phyloP scores from a whole-genome alignment of 2,888 invertebrate species.

The Xanthia togata region DNA sequence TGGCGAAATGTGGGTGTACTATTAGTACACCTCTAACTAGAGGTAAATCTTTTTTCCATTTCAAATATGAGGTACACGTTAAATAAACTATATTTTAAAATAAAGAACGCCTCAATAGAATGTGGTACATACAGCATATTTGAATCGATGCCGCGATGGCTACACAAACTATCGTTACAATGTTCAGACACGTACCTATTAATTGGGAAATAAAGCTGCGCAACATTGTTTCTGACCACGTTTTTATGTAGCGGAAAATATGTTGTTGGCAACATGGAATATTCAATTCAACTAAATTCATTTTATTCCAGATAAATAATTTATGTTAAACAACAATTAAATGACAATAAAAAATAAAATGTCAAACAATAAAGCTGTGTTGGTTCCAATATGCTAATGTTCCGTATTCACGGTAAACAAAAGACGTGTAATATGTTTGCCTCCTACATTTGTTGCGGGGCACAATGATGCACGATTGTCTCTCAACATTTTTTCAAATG shows the following conservation, averaged over 20 bases:
- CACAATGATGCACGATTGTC: background rate
- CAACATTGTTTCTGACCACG: conserved; percentile 1
- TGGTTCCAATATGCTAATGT: background rate
- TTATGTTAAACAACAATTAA: background rate
- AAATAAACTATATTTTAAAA: conserved; percentile 16
- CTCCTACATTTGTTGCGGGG: background rate
- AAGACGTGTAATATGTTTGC: background rate
- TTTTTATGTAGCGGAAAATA: background rate
- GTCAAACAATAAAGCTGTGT: background rate
- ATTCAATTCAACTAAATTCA: background rate
- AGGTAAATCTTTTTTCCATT: no score
- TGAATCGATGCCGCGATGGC: background rate
- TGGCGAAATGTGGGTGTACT: background rate
- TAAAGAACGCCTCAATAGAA: background rate
- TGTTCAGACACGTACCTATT: background rate
- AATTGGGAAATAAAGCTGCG: background rate
- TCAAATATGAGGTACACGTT: background rate
- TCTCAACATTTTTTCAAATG: background rate
- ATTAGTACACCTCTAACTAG: background rate
- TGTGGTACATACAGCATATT: background rate
- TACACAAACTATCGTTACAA: conserved; percentile 5
- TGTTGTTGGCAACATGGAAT: background rate
- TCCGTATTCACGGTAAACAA: background rate
- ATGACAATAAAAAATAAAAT: no score
- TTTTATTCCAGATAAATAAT: background rate